A percentile compares a stretch with the other conserved stretches of the same genome.
phyloP scores from a whole-genome alignment of 1,140 invertebrate genomes.

The Platorchestia sp. region DNA sequence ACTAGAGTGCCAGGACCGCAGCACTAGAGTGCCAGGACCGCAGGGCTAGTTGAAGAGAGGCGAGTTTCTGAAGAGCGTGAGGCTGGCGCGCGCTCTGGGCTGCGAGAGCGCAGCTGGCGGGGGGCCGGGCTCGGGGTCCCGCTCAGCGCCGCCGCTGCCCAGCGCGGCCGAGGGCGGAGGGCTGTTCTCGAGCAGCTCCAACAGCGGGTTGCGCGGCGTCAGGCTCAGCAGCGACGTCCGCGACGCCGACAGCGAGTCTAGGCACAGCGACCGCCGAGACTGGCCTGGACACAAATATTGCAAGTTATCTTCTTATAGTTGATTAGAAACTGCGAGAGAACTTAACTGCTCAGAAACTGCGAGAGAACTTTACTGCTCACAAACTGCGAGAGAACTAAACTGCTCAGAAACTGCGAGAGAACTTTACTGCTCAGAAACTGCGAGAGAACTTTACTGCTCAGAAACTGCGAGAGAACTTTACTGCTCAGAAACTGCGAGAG shows the following conservation, averaged over 20 bases:
- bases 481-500: too few species aligned
- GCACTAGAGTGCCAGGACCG: neutral
- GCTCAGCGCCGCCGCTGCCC: too few species aligned
- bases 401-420: too few species aligned
- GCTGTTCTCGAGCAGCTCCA: conserved; percentile 53
- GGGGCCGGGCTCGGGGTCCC: neutral
- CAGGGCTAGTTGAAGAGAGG: conserved; percentile 29
- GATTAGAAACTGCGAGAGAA: too few species aligned
- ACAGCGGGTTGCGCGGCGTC: conserved; percentile 47
- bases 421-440: too few species aligned
- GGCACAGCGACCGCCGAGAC: conserved; percentile 5
- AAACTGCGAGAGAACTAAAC: too few species aligned
- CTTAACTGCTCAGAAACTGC: too few species aligned
- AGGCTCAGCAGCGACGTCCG: conserved; percentile 46
- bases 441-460: too few species aligned
- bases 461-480: too few species aligned
- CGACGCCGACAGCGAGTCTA: conserved; percentile 44
- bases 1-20: neutral
- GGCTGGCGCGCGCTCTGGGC: conserved; percentile 40
- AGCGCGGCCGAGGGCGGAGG: neutral
- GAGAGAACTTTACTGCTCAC: too few species aligned
- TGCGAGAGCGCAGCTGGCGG: neutral
- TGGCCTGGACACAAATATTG: neutral
- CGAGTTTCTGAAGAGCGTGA: conserved; percentile 52
- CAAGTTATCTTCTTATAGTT: neutral